Conservation (phyloP, 2,888 invertebrate genomes). For the Drosophila multiciliata region DNA sequence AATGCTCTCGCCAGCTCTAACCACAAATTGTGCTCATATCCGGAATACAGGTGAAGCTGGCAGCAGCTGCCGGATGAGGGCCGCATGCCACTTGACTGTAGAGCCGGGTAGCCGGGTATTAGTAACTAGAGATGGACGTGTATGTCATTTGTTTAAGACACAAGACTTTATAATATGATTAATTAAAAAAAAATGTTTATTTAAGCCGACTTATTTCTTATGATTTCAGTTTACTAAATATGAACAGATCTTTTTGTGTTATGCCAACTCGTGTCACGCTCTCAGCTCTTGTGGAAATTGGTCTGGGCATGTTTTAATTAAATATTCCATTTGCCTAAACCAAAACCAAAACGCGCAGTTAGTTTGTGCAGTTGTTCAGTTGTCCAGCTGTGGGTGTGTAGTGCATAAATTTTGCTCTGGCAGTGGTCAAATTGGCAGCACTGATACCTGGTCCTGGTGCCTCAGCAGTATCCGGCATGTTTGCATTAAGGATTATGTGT, state of each 20-base stretch:
- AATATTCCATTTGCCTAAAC: conserved; percentile 80
- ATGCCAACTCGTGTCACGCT: conserved; percentile 10
- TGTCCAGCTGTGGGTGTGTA: conserved; percentile 32
- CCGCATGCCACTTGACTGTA: conserved; percentile 1
- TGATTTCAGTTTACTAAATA: background rate
- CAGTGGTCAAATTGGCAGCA: conserved; percentile 57
- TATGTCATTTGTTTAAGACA: background rate
- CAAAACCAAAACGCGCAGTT: conserved; percentile 64
- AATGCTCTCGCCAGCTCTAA: conserved; percentile 48
- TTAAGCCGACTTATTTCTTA: background rate
- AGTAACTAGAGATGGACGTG: conserved; percentile 16
- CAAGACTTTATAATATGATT: background rate
- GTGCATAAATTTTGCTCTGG: conserved; percentile 63
- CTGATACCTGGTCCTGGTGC: conserved; percentile 27
- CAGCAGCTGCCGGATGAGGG: conserved; percentile 23
- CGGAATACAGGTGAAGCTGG: conserved; percentile 20
- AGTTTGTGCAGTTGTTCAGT: conserved; percentile 37
- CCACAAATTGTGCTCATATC: conserved; percentile 63
- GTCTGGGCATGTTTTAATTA: conserved; percentile 77
- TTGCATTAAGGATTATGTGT: conserved; percentile 69
- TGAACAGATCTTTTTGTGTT: background rate
- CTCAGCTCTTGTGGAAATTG: conserved; percentile 19
- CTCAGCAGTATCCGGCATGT: conserved; percentile 53
- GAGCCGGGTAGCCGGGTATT: background rate
- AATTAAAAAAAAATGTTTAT: too few relatives aligned